Conservation (phyloP, 2,888 invertebrate species). For the Augiades crinisus region DNA sequence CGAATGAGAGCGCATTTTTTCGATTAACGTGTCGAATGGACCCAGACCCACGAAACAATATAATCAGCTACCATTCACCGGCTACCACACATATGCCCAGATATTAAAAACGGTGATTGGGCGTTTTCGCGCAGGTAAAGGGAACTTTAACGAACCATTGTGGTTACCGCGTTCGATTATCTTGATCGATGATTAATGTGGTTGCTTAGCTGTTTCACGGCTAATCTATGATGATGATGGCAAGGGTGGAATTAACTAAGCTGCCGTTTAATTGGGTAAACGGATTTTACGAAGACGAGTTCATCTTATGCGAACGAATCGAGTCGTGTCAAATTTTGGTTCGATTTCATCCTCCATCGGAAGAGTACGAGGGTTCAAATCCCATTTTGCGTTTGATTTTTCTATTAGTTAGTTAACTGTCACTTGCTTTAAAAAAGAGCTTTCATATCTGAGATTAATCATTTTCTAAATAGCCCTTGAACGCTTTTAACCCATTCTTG, state of each 20-base stretch:
- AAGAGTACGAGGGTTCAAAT: no score
- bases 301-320: no score
- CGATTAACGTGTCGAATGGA: conserved; percentile 75
- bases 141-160: conserved; percentile 75
- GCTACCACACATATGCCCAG: conserved; percentile 36
- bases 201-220: conserved; percentile 43
- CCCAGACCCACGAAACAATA: conserved; percentile 73
- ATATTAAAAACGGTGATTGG: conserved; percentile 76
- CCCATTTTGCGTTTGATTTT: no score
- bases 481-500: no score
- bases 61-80: conserved; percentile 75
- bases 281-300: no score
- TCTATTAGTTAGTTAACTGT: no score
- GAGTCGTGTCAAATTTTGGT: no score
- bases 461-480: no score
- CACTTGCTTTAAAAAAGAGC: no score
- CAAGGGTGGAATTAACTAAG: neutral
- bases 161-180: conserved; percentile 74
- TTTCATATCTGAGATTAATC: no score
- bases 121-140: conserved; percentile 60
- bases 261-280: neutral
- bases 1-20: conserved; percentile 71
- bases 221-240: conserved; percentile 30
- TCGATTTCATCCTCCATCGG: no score
- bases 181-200: conserved; percentile 63